phyloP scores from a whole-genome alignment of 2,797 vertebrate species.

The Ceyx erithaca region DNA sequence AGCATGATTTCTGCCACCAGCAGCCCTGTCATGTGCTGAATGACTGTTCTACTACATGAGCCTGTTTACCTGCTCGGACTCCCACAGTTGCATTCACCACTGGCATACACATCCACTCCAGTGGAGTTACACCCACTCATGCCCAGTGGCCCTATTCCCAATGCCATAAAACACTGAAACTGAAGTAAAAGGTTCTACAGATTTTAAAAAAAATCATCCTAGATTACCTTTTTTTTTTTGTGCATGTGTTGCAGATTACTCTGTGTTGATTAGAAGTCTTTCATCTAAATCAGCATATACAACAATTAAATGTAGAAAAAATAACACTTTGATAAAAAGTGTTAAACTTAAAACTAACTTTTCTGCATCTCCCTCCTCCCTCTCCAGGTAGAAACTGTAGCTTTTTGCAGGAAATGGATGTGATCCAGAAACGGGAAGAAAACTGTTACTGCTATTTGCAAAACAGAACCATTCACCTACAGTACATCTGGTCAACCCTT shows the following conservation, averaged over 20 bases:
- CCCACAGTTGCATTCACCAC: slow-evolving; percentile 17
- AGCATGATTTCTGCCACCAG: not conserved
- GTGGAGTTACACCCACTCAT: not conserved
- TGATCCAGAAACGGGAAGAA: slow-evolving; percentile 39
- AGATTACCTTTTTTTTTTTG: not conserved
- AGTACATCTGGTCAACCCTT: slow-evolving; percentile 74
- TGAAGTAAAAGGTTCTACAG: not conserved
- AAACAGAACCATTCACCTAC: slow-evolving; percentile 59
- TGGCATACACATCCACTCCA: not conserved
- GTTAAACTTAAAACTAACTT: not conserved
- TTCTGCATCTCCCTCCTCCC: not conserved
- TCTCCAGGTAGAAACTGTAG: slow-evolving; percentile 65
- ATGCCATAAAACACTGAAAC: not conserved
- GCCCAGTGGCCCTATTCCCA: not conserved
- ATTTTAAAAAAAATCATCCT: not conserved
- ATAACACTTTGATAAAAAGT: not conserved
- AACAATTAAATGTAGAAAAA: not conserved
- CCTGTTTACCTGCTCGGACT: slow-evolving; percentile 56
- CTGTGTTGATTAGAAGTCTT: not conserved
- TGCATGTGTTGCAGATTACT: not conserved
- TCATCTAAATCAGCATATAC: not conserved
- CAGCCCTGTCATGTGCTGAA: not conserved
- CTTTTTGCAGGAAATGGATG: slow-evolving; percentile 64
- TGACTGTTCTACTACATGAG: slow-evolving; percentile 4
- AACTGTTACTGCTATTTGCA: slow-evolving; percentile 77